Evolutionary conservation across 1,140 invertebrate genomes (phyloP).

Genomic region (Bombus polaris): DNA sequence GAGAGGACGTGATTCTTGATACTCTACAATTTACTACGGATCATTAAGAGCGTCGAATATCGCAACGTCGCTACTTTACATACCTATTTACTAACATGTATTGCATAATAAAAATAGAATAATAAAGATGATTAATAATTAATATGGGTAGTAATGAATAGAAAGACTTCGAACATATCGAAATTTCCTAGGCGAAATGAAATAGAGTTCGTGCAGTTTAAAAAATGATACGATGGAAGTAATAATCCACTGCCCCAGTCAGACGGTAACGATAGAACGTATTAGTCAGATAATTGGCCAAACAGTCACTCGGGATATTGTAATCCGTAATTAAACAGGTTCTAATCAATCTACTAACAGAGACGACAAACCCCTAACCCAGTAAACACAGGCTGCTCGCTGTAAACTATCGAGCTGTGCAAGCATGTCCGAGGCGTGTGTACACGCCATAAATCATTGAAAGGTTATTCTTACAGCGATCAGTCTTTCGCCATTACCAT

Average conservation of each 20-base stretch:
- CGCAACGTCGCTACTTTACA: not conserved
- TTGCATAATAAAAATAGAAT: not conserved
- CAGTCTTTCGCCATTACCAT: not conserved
- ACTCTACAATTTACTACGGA: not conserved
- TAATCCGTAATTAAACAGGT: slow-evolving; percentile 1
- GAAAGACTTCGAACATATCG: not conserved
- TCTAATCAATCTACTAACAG: slow-evolving; percentile 33
- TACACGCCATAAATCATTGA: not conserved
- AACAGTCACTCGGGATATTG: not conserved
- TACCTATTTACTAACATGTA: no score
- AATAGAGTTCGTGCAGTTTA: not conserved
- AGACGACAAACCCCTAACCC: not conserved
- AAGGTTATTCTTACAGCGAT: not conserved
- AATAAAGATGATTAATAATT: not conserved
- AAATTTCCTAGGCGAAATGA: not conserved
- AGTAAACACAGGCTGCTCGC: not conserved
- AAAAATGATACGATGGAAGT: not conserved
- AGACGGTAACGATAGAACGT: not conserved
- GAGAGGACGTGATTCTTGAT: not conserved
- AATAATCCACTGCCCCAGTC: not conserved
- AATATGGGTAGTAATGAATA: not conserved
- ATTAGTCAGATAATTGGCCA: not conserved
- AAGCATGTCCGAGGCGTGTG: not conserved
- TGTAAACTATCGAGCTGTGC: not conserved
- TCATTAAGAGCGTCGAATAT: not conserved